phyloP scores from a whole-genome alignment of 2,113 vertebrate genomes.

The Xyrauchen texanus region DNA sequence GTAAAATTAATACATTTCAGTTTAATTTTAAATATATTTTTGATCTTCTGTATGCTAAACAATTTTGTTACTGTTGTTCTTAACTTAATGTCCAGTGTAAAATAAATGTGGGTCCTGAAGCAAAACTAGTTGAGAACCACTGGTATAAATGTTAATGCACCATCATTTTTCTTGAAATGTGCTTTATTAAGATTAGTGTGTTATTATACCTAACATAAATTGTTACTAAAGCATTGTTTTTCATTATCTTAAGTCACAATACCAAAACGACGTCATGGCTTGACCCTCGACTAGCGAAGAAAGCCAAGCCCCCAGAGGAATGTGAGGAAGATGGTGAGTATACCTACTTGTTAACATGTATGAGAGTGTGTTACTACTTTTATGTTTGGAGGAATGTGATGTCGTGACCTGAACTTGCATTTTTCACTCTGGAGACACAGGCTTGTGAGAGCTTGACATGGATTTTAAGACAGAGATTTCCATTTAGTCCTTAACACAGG shows the following conservation, averaged over 20 bases:
- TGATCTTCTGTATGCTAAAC: too few relatives aligned
- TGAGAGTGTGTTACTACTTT: not conserved
- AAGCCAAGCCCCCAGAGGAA: constrained; percentile 98
- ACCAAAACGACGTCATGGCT: constrained; percentile 99
- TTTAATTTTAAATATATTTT: too few relatives aligned
- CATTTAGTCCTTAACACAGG: not conserved
- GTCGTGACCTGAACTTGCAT: not conserved
- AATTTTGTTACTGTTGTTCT: too few relatives aligned
- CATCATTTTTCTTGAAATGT: too few relatives aligned
- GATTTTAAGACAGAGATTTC: not conserved
- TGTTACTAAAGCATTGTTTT: not conserved
- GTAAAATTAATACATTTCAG: too few relatives aligned
- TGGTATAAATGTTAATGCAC: too few relatives aligned
- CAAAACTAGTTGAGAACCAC: too few relatives aligned
- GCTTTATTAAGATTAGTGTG: too few relatives aligned
- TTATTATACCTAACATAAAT: not conserved
- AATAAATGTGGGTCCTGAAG: too few relatives aligned
- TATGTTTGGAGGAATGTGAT: not conserved
- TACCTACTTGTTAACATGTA: not conserved
- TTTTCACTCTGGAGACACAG: not conserved
- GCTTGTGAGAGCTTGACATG: not conserved
- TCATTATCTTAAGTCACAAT: constrained; percentile 85
- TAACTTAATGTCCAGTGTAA: too few relatives aligned
- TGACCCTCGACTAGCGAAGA: constrained; percentile 98
- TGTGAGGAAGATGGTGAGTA: constrained; percentile 97